Conservation (phyloP, 2,888 invertebrate genomes). For the Mystacides longicornis region DNA sequence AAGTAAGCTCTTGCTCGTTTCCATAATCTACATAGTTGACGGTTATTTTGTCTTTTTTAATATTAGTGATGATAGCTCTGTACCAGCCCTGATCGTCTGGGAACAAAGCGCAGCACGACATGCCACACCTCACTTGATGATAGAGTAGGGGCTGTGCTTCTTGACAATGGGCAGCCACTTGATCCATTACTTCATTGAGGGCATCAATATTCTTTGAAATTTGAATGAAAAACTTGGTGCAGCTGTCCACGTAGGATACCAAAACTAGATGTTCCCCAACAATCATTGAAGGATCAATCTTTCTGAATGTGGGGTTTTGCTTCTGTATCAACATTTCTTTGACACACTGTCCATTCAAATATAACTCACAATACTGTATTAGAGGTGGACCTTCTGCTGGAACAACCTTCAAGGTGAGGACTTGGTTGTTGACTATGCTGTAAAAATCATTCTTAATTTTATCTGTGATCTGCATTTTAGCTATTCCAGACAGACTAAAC, state of each 20-base stretch:
- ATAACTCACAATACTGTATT: conserved; percentile 68
- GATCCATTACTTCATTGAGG: conserved; percentile 59
- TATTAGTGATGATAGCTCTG: conserved; percentile 67
- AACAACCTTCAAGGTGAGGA: conserved; percentile 58
- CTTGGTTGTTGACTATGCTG: conserved; percentile 55
- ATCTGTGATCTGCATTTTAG: conserved; percentile 51
- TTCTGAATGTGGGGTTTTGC: conserved; percentile 24
- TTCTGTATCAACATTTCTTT: conserved; percentile 46
- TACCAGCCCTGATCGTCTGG: conserved; percentile 83
- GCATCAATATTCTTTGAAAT: conserved; percentile 52
- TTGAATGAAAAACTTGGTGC: conserved; percentile 68
- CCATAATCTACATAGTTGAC: conserved; percentile 94
- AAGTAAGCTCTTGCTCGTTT: conserved; percentile 73
- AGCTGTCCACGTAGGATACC: conserved; percentile 62
- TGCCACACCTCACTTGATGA: conserved; percentile 48
- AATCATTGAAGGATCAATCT: conserved; percentile 14
- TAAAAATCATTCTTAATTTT: conserved; percentile 65
- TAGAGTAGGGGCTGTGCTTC: conserved; percentile 38
- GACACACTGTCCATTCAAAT: conserved; percentile 51
- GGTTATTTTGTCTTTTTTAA: conserved; percentile 51
- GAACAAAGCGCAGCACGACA: conserved; percentile 75
- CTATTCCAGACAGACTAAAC: conserved; percentile 64
- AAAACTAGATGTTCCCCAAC: conserved; percentile 40
- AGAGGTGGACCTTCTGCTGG: conserved; percentile 62
- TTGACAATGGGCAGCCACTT: conserved; percentile 55